phyloP scores from a whole-genome alignment of 2,797 vertebrate species.

The Microctenopoma lineatum region DNA sequence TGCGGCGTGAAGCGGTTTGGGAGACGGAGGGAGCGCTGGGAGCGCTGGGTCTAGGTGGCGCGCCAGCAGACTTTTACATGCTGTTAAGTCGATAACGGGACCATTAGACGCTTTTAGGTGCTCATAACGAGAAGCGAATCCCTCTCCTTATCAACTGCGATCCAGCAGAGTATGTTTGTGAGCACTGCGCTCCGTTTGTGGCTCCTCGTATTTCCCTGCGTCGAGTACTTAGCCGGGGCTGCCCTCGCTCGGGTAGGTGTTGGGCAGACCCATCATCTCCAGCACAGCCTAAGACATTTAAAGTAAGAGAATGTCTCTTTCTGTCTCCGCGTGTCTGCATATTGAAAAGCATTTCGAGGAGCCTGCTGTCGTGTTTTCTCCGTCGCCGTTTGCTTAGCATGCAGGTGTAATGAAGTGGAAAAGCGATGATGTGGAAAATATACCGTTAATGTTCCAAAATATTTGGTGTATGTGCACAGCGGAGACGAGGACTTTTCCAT shows the following conservation, averaged over 20 bases:
- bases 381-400: constrained; percentile 31
- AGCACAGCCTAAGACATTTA: constrained; percentile 6
- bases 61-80: not conserved
- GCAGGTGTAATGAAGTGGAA: constrained; percentile 66
- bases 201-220: not conserved
- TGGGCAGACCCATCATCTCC: constrained; percentile 5
- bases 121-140: not conserved
- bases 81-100: not conserved
- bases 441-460: constrained; percentile 69
- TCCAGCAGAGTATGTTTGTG: not conserved
- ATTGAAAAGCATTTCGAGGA: constrained; percentile 25
- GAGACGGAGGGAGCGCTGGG: not conserved
- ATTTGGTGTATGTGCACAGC: constrained; percentile 51
- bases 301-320: constrained; percentile 5
- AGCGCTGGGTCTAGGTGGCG: not conserved
- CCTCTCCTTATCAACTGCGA: constrained; percentile 4
- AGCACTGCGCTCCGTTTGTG: not conserved
- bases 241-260: not conserved
- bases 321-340: constrained; percentile 13
- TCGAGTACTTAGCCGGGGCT: not conserved
- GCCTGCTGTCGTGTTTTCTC: constrained; percentile 2
- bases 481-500: constrained; percentile 59
- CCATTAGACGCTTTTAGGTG: not conserved
- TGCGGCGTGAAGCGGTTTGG: too few relatives aligned
- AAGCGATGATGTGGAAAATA: constrained; percentile 61